These are phyloP conservation scores for Triplophysa siluroides DNA, from an alignment of 2,113 vertebrate genomes.

Conservation along the genomic window DNA sequence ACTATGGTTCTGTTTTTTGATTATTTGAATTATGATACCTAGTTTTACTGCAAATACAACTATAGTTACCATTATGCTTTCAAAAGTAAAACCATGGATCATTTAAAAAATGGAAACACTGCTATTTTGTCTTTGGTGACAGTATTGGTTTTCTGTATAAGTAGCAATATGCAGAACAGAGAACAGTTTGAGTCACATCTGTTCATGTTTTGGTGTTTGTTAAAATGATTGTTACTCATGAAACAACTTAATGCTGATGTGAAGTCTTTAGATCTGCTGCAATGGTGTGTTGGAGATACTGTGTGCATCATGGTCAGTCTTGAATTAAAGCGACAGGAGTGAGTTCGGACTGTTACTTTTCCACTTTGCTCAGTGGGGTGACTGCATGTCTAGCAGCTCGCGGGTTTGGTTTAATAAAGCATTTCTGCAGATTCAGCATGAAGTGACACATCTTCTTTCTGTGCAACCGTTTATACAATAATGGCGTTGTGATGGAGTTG, in stretches of 20 bases:
- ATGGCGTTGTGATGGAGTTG: neutral
- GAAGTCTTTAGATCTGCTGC: conserved; percentile 23
- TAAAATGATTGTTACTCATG: neutral
- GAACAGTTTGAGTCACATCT: too few relatives aligned
- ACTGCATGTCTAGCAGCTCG: neutral
- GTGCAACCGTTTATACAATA: neutral
- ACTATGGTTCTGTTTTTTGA: too few relatives aligned
- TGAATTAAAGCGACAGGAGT: conserved; percentile 21
- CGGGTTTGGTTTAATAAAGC: neutral
- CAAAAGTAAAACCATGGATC: too few relatives aligned
- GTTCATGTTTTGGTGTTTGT: too few relatives aligned
- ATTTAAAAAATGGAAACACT: too few relatives aligned
- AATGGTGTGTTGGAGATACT: neutral
- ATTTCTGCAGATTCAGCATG: conserved; percentile 4
- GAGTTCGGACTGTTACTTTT: neutral
- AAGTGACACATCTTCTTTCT: neutral
- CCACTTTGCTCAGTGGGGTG: conserved; percentile 11
- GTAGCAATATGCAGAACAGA: neutral
- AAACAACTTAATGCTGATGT: neutral
- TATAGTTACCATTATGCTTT: too few relatives aligned
- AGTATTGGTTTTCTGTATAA: neutral
- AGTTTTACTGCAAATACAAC: too few relatives aligned
- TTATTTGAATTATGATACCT: too few relatives aligned
- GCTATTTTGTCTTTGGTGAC: too few relatives aligned
- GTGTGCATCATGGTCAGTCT: conserved; percentile 8